Evolutionary conservation across 1,140 invertebrate genomes (phyloP).

Genomic region (Pseudoatta argentina): DNA sequence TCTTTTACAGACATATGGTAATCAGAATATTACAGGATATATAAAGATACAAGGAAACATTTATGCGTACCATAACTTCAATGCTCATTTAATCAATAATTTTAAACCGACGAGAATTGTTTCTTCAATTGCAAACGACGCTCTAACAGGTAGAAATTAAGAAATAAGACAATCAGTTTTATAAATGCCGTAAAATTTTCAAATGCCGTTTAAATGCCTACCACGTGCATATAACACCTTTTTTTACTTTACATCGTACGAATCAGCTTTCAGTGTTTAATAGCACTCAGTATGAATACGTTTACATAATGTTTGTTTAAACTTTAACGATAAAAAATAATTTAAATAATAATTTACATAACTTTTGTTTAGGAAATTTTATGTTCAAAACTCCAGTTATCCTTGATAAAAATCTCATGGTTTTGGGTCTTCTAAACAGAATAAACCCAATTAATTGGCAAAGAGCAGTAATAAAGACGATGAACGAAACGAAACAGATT

Average conservation of each 20-base stretch:
- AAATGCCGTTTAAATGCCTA: too few relatives aligned
- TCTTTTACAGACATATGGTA: constrained; percentile 68
- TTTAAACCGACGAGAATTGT: constrained; percentile 69
- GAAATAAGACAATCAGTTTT: not conserved
- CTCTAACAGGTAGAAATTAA: constrained; percentile 67
- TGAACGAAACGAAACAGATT: constrained; percentile 68
- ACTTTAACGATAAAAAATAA: not conserved
- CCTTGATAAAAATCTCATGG: constrained; percentile 74
- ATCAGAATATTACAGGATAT: constrained; percentile 77
- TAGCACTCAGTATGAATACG: not conserved
- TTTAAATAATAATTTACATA: constrained; percentile 23
- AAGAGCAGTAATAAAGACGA: constrained; percentile 70
- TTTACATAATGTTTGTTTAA: not conserved
- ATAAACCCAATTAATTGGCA: constrained; percentile 79
- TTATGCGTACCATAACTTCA: constrained; percentile 67
- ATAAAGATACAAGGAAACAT: constrained; percentile 74
- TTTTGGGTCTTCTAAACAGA: constrained; percentile 77
- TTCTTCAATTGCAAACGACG: constrained; percentile 61
- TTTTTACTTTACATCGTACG: not conserved
- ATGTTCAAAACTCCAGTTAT: constrained; percentile 79
- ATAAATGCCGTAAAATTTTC: too few relatives aligned
- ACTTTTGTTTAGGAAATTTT: constrained; percentile 74
- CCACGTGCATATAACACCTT: not conserved
- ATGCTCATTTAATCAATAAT: constrained; percentile 73
- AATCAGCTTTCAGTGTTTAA: not conserved